Conservation (phyloP, 2,888 invertebrate genomes). For the Scaptomyza tumidula region DNA sequence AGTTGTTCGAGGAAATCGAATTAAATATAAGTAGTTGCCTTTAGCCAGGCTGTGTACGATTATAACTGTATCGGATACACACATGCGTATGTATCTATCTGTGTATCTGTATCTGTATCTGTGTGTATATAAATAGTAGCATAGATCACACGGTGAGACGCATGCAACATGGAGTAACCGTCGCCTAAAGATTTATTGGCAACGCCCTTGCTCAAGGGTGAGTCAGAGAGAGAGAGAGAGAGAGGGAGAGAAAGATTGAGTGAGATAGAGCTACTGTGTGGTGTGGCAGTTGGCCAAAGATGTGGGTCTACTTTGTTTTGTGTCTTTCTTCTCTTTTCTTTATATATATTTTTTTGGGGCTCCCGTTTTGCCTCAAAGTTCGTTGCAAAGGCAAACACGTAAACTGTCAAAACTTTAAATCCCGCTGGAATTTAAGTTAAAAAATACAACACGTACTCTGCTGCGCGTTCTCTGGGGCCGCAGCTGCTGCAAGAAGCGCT, state of each 20-base stretch:
- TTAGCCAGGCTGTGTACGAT: slow-evolving; percentile 10
- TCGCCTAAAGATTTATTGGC: slow-evolving; percentile 84
- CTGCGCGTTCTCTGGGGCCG: slow-evolving; percentile 52
- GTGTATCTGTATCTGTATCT: slow-evolving; percentile 27
- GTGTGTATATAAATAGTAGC: slow-evolving; percentile 76
- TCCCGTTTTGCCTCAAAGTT: slow-evolving; percentile 69
- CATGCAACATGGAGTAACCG: slow-evolving; percentile 83
- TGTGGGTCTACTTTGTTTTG: slow-evolving; percentile 40
- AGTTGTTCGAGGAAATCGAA: slow-evolving; percentile 58
- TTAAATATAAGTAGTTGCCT: slow-evolving; percentile 68
- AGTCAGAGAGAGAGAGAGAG: slow-evolving; percentile 28
- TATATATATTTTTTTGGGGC: background rate
- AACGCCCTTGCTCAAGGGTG: slow-evolving; percentile 71
- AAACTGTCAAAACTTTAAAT: slow-evolving; percentile 82
- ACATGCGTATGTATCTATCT: slow-evolving; percentile 34
- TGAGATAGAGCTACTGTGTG: slow-evolving; percentile 31
- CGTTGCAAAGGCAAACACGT: slow-evolving; percentile 78
- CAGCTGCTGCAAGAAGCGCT: slow-evolving; percentile 69
- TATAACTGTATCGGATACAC: slow-evolving; percentile 28
- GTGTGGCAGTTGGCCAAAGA: slow-evolving; percentile 45
- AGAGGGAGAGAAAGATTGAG: slow-evolving; percentile 8
- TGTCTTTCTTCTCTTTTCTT: slow-evolving; percentile 11
- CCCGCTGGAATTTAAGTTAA: slow-evolving; percentile 82
- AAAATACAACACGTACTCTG: slow-evolving; percentile 78
- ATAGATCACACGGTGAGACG: slow-evolving; percentile 82